Evolutionary conservation across 1,140 invertebrate species (phyloP), one percentile per base, ranked within the genome.

Genomic region (Bombus turneri): DNA sequence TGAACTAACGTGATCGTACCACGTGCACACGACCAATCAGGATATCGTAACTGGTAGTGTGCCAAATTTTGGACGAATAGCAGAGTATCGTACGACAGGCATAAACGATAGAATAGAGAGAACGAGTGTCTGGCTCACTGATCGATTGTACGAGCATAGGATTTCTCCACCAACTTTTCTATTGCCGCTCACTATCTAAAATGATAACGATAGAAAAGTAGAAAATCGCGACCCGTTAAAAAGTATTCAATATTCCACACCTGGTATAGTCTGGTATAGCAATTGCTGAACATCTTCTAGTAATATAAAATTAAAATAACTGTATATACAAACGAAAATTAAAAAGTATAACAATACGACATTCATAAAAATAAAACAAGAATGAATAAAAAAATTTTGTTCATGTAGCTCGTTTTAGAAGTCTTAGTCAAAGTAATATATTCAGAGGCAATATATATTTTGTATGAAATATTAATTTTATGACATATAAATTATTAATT

Each of bases 51-150:
- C 31, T 39, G n/a, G 6, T 28, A 6, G 5, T 71, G 18, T 66
- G 28, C 64, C 68, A 53, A 89, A 83, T 75, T 88, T 86, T 83
- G 25, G 47, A 81, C 80, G 71, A 88, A 86, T 86, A 25, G 53
- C 22, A 34, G 43, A 25, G 0, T 47, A 80, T 78, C 57, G n/a
- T 83, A 81, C 34, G 82, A 85, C 10, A 43, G 25, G 37, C 53
- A 25, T 25, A 6, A 9, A 34, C 22, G 5, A 76, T n/a, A 8
- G 6, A 62, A 43, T 15, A 31, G 3, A 47, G 9, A 68, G 41
- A 25, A 37, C 41, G 15, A 34, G 53, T 82, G 15, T 34, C 2
- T 41, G n/a, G 3, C 2, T 68, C 53, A 62, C 47, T 25, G 47
- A 62, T 57, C 62, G 43, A 69, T 39, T 4, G 15, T 53, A 2